Conservation (phyloP, 2,888 invertebrate species). For the Tachina fera region DNA sequence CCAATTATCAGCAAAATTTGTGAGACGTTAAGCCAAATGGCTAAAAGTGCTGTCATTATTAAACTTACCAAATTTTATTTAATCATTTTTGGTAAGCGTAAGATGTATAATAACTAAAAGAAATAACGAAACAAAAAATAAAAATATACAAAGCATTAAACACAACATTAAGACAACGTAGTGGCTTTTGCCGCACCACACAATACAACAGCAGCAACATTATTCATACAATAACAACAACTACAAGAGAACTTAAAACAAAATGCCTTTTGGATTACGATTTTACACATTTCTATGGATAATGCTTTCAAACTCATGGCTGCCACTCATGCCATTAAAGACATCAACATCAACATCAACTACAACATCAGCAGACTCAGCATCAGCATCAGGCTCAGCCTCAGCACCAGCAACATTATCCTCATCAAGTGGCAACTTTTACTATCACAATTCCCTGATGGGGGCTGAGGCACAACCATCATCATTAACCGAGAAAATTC, state of each 20-base stretch:
- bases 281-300: conserved; percentile 80
- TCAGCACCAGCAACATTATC: conserved; percentile 35
- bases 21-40: conserved; percentile 11
- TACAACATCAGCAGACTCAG: conserved; percentile 52
- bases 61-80: conserved; percentile 48
- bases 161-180: conserved; percentile 50
- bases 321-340: conserved; percentile 73
- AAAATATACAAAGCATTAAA: conserved; percentile 32
- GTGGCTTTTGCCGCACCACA: conserved; percentile 58
- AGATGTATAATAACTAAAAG: conserved; percentile 42
- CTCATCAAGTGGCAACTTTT: conserved; percentile 62
- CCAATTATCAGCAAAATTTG: conserved; percentile 1
- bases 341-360: conserved; percentile 66
- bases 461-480: conserved; percentile 79
- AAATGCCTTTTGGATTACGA: conserved; percentile 80
- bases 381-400: conserved; percentile 48
- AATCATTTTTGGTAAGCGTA: conserved; percentile 49
- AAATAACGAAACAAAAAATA: conserved; percentile 45
- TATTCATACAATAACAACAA: conserved; percentile 50
- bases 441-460: conserved; percentile 64
- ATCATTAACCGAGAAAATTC: conserved; percentile 83
- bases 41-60: conserved; percentile 37
- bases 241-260: conserved; percentile 71
- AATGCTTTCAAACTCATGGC: conserved; percentile 78
- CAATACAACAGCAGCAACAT: conserved; percentile 39